phyloP scores from a whole-genome alignment of 2,113 vertebrate genomes.

The Albula goreensis region DNA sequence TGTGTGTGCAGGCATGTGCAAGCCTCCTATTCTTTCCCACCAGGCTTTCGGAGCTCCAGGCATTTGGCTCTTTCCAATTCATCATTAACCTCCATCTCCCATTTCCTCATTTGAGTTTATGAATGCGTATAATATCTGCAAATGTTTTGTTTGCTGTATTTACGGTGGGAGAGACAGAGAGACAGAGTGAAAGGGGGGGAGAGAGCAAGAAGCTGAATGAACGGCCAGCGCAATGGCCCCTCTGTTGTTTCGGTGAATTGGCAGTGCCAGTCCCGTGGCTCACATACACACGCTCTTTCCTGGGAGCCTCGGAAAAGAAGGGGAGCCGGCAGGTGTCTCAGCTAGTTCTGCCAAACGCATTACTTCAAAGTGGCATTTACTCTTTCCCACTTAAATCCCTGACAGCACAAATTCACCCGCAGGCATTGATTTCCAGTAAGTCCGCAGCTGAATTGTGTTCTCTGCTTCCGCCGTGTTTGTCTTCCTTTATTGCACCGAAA shows the following conservation, averaged over 20 bases:
- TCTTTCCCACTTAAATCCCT: slow-evolving; percentile 62
- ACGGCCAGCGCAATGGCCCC: not conserved
- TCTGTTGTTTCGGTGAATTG: too few species aligned
- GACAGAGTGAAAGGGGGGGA: not conserved
- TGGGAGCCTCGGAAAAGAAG: not conserved
- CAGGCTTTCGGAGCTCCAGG: too few species aligned
- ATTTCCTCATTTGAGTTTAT: too few species aligned
- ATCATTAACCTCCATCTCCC: too few species aligned
- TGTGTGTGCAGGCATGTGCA: too few species aligned
- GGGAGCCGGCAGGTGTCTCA: not conserved
- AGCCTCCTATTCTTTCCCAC: too few species aligned
- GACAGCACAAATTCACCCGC: slow-evolving; percentile 51
- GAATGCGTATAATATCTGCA: too few species aligned
- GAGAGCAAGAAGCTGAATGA: not conserved
- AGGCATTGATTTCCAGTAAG: slow-evolving; percentile 68
- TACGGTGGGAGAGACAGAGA: not conserved
- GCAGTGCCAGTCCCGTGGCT: too few species aligned
- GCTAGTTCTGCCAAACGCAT: not conserved
- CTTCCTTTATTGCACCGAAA: slow-evolving; percentile 68
- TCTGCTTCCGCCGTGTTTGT: slow-evolving; percentile 57
- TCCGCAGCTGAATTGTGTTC: slow-evolving; percentile 52
- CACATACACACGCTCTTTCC: not conserved
- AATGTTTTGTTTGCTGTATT: too few species aligned
- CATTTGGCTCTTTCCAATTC: too few species aligned
- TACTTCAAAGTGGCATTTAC: not conserved